These are phyloP conservation scores for Rachycentron canadum DNA, from an alignment of 2,797 vertebrate genomes.

Conservation along the genomic window DNA sequence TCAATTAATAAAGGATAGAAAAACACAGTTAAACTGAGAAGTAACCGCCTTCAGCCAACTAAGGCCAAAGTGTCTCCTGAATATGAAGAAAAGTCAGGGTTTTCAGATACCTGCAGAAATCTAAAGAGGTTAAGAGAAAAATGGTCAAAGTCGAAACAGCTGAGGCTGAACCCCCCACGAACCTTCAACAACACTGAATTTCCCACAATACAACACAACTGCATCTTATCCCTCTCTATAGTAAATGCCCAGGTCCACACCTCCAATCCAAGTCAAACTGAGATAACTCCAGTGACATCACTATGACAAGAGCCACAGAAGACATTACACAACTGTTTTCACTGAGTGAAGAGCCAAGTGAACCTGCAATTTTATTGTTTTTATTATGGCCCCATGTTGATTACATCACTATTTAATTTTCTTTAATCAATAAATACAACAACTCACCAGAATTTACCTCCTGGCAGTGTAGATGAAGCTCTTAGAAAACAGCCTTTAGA, in stretches of 20 bases:
- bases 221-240: not conserved
- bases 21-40: not conserved
- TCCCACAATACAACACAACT: not conserved
- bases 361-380: too few relatives aligned
- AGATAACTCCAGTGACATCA: not conserved
- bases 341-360: too few relatives aligned
- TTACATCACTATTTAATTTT: too few relatives aligned
- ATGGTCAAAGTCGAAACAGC: not conserved
- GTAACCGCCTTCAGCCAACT: not conserved
- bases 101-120: not conserved
- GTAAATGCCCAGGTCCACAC: not conserved
- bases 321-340: too few relatives aligned
- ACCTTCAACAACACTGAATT: not conserved
- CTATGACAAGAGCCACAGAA: not conserved
- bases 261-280: not conserved
- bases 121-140: not conserved
- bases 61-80: not conserved
- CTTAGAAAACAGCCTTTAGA: too few relatives aligned
- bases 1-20: too few relatives aligned
- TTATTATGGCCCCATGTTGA: too few relatives aligned
- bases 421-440: too few relatives aligned
- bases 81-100: not conserved
- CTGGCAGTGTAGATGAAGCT: too few relatives aligned
- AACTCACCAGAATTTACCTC: too few relatives aligned
- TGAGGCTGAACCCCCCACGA: not conserved